Percentiles rank a stretch among this genome's conserved stretches.
These are phyloP conservation scores for Gallinago media DNA, from an alignment of 2,113 vertebrate species.

Conservation along the genomic window DNA sequence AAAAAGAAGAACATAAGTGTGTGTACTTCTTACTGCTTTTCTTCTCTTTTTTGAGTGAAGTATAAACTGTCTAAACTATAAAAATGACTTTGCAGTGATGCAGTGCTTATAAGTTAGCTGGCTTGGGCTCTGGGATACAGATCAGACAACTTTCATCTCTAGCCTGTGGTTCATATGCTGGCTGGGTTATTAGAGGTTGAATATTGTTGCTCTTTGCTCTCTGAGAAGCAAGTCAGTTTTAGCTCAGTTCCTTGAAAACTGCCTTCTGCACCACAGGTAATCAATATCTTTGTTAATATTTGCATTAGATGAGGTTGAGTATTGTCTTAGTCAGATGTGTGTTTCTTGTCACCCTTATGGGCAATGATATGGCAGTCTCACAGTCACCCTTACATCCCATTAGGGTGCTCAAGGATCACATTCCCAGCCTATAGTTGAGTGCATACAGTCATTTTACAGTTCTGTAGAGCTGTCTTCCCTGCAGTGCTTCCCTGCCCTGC, in stretches of 20 bases:
- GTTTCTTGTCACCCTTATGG: background rate
- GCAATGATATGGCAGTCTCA: background rate
- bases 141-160: background rate
- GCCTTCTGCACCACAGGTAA: background rate
- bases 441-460: background rate
- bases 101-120: background rate
- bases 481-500: background rate
- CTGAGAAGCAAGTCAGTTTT: background rate
- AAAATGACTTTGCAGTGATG: background rate
- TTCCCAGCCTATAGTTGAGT: background rate
- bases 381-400: accelerated
- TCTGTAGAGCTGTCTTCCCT: background rate
- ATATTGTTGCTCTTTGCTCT: background rate
- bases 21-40: background rate
- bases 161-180: background rate
- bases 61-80: background rate
- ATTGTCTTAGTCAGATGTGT: background rate
- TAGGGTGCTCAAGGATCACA: accelerated
- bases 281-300: background rate
- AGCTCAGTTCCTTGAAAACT: background rate
- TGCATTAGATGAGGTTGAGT: background rate
- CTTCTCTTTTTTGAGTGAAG: background rate
- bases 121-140: background rate
- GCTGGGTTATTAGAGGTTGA: background rate
- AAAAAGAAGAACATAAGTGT: background rate